Conservation (phyloP, 2,797 vertebrate species). For the Falco cherrug region DNA sequence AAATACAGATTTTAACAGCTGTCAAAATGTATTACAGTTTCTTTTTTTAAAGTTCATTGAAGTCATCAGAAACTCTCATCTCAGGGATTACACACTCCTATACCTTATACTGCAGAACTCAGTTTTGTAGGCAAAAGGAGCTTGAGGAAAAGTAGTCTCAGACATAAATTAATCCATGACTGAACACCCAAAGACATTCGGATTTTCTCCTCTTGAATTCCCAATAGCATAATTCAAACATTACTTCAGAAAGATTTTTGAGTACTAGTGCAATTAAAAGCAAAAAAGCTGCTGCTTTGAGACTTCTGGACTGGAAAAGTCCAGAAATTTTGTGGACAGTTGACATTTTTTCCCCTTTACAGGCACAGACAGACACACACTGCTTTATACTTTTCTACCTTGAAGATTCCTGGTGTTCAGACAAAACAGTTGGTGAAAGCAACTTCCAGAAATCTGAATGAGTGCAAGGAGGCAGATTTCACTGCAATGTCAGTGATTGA, state of each 20-base stretch:
- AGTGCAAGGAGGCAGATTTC: background rate
- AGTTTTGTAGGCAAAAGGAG: background rate
- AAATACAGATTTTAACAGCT: background rate
- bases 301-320: background rate
- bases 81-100: background rate
- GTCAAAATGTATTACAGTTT: background rate
- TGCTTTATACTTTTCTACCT: background rate
- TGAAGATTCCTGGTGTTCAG: background rate
- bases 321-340: background rate
- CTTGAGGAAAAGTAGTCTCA: background rate
- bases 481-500: background rate
- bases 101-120: background rate
- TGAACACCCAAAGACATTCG: background rate
- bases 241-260: background rate
- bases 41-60: slow-evolving; percentile 1
- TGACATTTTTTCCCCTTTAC: background rate
- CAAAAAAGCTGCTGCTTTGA: background rate
- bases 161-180: background rate
- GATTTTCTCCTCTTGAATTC: slow-evolving; percentile 17
- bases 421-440: background rate
- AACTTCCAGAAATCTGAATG: background rate
- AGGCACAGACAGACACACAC: background rate
- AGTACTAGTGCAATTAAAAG: background rate
- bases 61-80: slow-evolving; percentile 15
- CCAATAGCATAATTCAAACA: background rate